Percentiles rank a stretch among this genome's conserved stretches.
Evolutionary conservation across 2,797 vertebrate species (phyloP).

Genomic region (Zenarchopterus dispar): DNA sequence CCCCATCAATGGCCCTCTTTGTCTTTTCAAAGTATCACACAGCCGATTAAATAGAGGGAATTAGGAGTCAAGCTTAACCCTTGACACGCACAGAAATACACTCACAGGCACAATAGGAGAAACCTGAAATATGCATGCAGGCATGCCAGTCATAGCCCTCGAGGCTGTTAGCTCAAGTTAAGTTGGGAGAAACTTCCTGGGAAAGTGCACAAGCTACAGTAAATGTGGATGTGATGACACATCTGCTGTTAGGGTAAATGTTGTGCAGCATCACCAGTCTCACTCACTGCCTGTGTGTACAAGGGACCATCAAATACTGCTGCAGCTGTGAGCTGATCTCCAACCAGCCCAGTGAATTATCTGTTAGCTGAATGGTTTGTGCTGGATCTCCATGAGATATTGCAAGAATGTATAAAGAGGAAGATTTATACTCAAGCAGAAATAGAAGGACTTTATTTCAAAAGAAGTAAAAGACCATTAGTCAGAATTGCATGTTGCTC

Average conservation of each 20-base stretch:
- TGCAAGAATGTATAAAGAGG: constrained; percentile 27
- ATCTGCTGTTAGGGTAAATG: neutral
- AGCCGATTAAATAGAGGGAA: constrained; percentile 84
- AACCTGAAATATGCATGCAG: constrained; percentile 40
- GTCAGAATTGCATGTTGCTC: constrained; percentile 66
- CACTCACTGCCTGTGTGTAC: constrained; percentile 1
- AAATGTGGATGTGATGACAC: neutral
- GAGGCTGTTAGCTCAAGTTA: constrained; percentile 10
- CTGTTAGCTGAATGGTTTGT: constrained; percentile 28
- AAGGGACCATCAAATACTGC: neutral
- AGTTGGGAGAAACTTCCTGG: neutral
- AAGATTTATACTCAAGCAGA: constrained; percentile 57
- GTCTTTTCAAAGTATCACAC: constrained; percentile 84
- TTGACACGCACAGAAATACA: constrained; percentile 31
- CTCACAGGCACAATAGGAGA: constrained; percentile 22
- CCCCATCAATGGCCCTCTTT: constrained; percentile 82
- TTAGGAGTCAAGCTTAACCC: constrained; percentile 82
- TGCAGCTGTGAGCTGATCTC: neutral
- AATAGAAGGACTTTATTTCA: constrained; percentile 82
- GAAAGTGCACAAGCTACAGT: neutral
- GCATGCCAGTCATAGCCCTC: constrained; percentile 7
- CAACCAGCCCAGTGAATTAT: constrained; percentile 25
- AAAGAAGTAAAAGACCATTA: constrained; percentile 66
- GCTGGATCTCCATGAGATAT: constrained; percentile 6
- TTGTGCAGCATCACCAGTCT: neutral